Base-by-base conservation (phyloP, 2,888 invertebrate species). In the Julus scanicus region DNA sequence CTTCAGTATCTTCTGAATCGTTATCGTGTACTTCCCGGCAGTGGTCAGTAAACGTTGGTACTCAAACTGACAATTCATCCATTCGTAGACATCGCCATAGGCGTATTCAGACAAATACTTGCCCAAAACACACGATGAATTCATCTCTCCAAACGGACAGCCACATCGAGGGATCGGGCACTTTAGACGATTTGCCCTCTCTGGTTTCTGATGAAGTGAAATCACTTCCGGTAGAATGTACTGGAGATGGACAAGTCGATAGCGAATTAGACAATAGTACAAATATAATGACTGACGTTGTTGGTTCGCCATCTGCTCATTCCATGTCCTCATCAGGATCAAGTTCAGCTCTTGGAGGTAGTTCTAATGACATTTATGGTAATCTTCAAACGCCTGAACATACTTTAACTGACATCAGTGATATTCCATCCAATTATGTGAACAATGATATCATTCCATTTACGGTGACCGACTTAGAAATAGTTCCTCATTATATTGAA, bases 151-250 rank as follows among this genome's bases (percentile, higher is more conserved):
- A 87, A 37, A 80, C 83, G 20, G 88, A 88, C 29, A 85, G 20
- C n/a, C 84, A 88, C 39, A 87, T 48, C 4, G 39, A 53, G 44
- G 88, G 57, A n/a, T 83, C 87, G 29, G 87, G 88, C 5, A 88
- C 88, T 29, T 53, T 88, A 9, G 88, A 88, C n/a, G 88, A 88
- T 83, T 29, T 88, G 88, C 87, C 88, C 8, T 88, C 88, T 49
- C 49, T 88, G 11, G 86, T 88, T 17, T 88, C 88, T 53, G 88
- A 88, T 39, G 88, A 88, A 57, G 86, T 88, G 44, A 83, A 83
- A 88, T 49, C 88, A 0, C 84, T 84, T 13, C 83, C 40, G 13
- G 87, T 39, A 13, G 87, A 87, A 83, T 37, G 40, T 44, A 20
- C 13, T 29, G 84, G 44, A 80, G 49, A 48, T 20, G 86, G 29